A percentile compares a stretch with the other conserved stretches of the same genome.
Conservation (phyloP, 2,113 vertebrate genomes). For the Tychaedon coryphoeus region DNA sequence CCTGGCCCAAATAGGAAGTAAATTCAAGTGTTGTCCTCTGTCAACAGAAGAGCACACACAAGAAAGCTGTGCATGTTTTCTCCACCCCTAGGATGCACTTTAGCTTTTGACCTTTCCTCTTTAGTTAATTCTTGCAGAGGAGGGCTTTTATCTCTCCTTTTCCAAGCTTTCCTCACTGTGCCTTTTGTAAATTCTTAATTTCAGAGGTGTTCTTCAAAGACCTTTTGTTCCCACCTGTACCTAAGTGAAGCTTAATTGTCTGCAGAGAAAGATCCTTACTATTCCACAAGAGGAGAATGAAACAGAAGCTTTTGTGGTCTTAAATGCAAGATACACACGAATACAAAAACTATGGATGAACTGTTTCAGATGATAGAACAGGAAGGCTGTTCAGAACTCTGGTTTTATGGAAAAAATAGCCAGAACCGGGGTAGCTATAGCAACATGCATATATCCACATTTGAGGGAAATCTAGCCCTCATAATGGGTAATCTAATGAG, state of each 20-base stretch:
- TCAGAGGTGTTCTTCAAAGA: background rate
- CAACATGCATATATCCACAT: background rate
- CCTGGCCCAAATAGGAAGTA: background rate
- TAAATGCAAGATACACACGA: background rate
- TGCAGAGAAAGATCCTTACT: background rate
- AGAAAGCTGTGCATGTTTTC: background rate
- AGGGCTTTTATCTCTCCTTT: background rate
- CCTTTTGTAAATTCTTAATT: background rate
- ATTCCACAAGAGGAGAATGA: background rate
- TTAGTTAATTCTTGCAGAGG: background rate
- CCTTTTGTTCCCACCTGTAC: background rate
- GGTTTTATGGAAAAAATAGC: slow-evolving; percentile 45
- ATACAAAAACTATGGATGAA: background rate
- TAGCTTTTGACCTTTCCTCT: background rate
- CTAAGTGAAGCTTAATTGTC: background rate
- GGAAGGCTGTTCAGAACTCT: slow-evolving; percentile 21
- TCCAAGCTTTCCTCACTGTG: background rate
- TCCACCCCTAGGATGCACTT: background rate
- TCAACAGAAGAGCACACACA: background rate
- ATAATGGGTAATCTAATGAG: slow-evolving; percentile 24
- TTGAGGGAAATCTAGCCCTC: background rate
- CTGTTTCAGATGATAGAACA: background rate
- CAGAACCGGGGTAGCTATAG: slow-evolving; percentile 36
- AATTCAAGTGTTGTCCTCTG: background rate
- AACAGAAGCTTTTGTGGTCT: background rate